Conservation (phyloP, 2,113 vertebrate genomes). For the Clarias gariepinus region DNA sequence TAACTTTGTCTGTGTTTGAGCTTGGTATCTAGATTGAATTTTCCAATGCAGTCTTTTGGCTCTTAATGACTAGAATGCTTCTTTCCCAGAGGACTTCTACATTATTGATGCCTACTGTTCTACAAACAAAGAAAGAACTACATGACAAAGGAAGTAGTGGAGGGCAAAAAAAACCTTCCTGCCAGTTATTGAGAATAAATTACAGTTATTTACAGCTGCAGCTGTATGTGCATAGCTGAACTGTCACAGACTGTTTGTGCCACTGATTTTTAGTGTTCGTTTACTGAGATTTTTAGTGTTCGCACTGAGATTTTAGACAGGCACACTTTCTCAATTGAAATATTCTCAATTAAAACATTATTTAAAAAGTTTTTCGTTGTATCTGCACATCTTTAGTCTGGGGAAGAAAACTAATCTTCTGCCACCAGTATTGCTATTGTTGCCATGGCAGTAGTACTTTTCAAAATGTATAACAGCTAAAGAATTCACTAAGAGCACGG, state of each 20-base stretch:
- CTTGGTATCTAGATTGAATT: not conserved
- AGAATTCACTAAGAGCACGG: too few relatives aligned
- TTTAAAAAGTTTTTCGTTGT: not conserved
- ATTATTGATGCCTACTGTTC: constrained; percentile 45
- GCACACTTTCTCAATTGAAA: too few relatives aligned
- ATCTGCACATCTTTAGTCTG: not conserved
- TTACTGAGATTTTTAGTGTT: too few relatives aligned
- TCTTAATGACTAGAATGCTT: constrained; percentile 24
- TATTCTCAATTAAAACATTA: not conserved
- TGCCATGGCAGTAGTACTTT: not conserved
- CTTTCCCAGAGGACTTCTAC: constrained; percentile 16
- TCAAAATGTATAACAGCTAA: too few relatives aligned
- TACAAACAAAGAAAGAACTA: constrained; percentile 1
- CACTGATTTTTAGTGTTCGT: not conserved
- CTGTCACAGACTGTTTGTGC: constrained; percentile 13
- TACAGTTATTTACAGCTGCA: constrained; percentile 41
- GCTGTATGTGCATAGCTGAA: constrained; percentile 12
- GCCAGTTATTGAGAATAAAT: constrained; percentile 42
- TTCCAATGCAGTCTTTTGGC: constrained; percentile 4
- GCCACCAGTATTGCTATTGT: not conserved
- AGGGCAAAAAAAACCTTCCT: not conserved
- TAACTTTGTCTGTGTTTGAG: not conserved
- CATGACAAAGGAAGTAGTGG: not conserved
- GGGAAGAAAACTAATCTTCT: not conserved
- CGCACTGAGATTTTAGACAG: not conserved